Evolutionary conservation across 1,140 invertebrate species (phyloP), one percentile per base, ranked within the genome.

Genomic region (Conus betulinus): DNA sequence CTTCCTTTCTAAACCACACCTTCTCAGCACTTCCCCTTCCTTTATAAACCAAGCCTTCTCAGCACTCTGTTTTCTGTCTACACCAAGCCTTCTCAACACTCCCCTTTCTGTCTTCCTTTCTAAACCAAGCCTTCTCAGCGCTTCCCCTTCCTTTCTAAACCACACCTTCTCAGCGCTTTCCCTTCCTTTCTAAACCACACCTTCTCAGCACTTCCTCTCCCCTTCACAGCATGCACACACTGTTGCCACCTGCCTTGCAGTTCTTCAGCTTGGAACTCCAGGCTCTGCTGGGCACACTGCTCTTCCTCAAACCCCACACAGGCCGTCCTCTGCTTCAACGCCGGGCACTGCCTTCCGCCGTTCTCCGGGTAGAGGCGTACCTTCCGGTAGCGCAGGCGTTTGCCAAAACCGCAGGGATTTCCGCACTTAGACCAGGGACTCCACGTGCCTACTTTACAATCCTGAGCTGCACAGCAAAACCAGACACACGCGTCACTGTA

Each of bases 341-440:
- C 85, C 3, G 91, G 91, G 85, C 93, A 94, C 27, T 89, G 88
- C 78, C 91, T 91, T 17, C 93, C 93, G 67, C 93, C 93, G 85
- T 94, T 93, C 51, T 89, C 90, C 6, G 93, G 88, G 51, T 89
- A 88, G 20, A 74, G 63, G 55, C 83, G 27, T 57, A 94, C 91
- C 27, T 90, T 84, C 11, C 93, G 88, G 51, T 84, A 91, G 23
- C 93, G 85, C 57, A 89, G 88, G 71, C 92, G 90, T 5, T 89
- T 89, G 27, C 93, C 93, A 53, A 87, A 88, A 7, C 92, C 92
- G 85, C 93, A 94, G 1, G 89, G 83, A 79, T 89, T 89, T 52
- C 88, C 83, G 87, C 93, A 94, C 15, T 90, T 78, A 10, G 87
- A 87, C 93, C 92, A 93, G 10, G 91, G 87, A 6, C 84, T 87